A percentile compares a stretch with the other conserved stretches of the same genome.
Conservation (phyloP, 1,140 invertebrate species). For the Drosophila littoralis region DNA sequence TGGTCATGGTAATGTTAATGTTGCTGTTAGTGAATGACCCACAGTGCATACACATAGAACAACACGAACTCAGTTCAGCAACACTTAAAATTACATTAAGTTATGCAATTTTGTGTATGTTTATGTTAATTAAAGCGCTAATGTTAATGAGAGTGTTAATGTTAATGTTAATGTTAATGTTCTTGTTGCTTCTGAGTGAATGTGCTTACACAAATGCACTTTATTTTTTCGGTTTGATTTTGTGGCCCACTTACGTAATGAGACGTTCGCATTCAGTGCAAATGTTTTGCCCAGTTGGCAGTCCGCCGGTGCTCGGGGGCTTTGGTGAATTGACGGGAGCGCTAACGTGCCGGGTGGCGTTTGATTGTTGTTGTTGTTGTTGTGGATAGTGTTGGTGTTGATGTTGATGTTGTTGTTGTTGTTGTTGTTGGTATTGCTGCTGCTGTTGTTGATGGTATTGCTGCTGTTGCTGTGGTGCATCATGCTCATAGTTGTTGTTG, state of each 20-base stretch:
- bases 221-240: constrained; percentile 2
- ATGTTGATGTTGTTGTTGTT: constrained; percentile 57
- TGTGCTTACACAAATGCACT: neutral
- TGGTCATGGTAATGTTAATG: neutral
- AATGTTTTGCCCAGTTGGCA: constrained; percentile 94
- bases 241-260: constrained; percentile 92
- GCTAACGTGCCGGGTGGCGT: constrained; percentile 87
- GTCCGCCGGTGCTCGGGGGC: constrained; percentile 88
- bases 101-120: no score
- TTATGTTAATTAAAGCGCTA: neutral
- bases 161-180: neutral
- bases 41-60: constrained; percentile 54
- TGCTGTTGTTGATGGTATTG: constrained; percentile 49
- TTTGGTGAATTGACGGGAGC: constrained; percentile 90
- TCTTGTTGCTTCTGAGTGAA: no score
- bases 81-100: no score
- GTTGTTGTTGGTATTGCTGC: constrained; percentile 56
- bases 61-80: no score
- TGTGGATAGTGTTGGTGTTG: constrained; percentile 65
- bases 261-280: constrained; percentile 96
- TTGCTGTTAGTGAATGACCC: constrained; percentile 23
- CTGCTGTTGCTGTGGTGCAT: constrained; percentile 79
- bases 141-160: neutral
- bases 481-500: constrained; percentile 56
- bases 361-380: constrained; percentile 59